Base-by-base conservation (phyloP, 2,888 invertebrate genomes). In the Melieria omissa region DNA sequence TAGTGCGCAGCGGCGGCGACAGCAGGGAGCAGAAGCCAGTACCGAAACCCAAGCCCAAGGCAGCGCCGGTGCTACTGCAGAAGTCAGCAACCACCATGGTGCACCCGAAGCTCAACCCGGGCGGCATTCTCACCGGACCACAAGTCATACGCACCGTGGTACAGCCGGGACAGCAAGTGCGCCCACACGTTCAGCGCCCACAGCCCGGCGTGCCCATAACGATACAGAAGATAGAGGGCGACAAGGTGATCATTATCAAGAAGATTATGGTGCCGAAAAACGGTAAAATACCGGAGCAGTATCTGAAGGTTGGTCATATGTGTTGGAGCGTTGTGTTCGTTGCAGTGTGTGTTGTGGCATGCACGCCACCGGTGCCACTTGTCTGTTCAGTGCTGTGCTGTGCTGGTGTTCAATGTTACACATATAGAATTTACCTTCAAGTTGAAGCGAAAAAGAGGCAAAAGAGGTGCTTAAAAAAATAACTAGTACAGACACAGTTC, bases 171-270 rank as follows among this genome's bases (percentile, higher is more conserved):
- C 65, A 72, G 3, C 66, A 67, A 46, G 62, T 70, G 1, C 71
- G 74, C 4, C 55, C 65, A 6, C 83, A 81, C 41, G 79, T 80
- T 3, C 78, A 81, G 68, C 82, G 83, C 5, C 86, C 84, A 0
- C 79, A 79, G 71, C 73, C 78, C 0, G 86, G 86, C 5, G 85
- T 86, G 47, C 86, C 86, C 14, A 85, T 87, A 72, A 87, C 86
- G 5, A 85, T 87, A 69, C 86, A 87, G 70, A 86, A 80, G 75
- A 86, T 87, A 78, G 87, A 86, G 80, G 87, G 87, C 71, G 87
- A 87, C 79, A 87, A 87, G 79, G 87, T 87, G 60, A 86, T 87
- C 46, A 86, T 87, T 65, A 87, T 87, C 71, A 86, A 87, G 80
- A 86, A 86, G 78, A 85, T 87, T 72, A 80, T 84, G 58, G 82